These are phyloP conservation scores for Watsonalla cultraria DNA, from an alignment of 2,888 invertebrate species.

Conservation along the genomic window DNA sequence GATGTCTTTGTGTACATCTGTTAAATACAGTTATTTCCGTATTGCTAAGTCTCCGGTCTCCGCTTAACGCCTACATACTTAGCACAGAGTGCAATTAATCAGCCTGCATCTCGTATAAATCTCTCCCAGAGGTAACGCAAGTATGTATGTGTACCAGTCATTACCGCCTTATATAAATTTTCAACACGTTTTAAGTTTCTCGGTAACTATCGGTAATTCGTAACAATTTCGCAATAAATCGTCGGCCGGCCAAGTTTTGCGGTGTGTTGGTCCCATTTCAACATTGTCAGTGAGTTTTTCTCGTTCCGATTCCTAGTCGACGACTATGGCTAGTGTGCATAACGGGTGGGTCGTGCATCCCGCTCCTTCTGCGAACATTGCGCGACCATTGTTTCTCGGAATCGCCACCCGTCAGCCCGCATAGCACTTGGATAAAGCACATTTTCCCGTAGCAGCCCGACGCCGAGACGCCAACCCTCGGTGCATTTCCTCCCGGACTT, in stretches of 20 bases:
- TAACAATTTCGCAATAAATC: conserved; percentile 68
- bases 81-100: neutral
- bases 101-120: conserved; percentile 1
- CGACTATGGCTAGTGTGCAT: conserved; percentile 49
- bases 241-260: conserved; percentile 42
- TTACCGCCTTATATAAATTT: conserved; percentile 8
- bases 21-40: neutral
- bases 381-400: conserved; percentile 71
- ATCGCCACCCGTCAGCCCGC: conserved; percentile 58
- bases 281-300: conserved; percentile 70
- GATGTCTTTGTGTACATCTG: neutral
- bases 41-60: neutral
- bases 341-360: conserved; percentile 58
- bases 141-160: neutral
- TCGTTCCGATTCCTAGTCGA: conserved; percentile 64
- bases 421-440: conserved; percentile 51
- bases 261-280: conserved; percentile 59
- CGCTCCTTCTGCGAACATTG: conserved; percentile 71
- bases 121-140: neutral
- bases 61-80: neutral
- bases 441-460: conserved; percentile 44
- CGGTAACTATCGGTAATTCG: conserved; percentile 55
- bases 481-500: conserved; percentile 51
- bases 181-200: conserved; percentile 24
- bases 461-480: conserved; percentile 56